Conservation (phyloP, 2,797 vertebrate genomes). For the Sebastes jordani region DNA sequence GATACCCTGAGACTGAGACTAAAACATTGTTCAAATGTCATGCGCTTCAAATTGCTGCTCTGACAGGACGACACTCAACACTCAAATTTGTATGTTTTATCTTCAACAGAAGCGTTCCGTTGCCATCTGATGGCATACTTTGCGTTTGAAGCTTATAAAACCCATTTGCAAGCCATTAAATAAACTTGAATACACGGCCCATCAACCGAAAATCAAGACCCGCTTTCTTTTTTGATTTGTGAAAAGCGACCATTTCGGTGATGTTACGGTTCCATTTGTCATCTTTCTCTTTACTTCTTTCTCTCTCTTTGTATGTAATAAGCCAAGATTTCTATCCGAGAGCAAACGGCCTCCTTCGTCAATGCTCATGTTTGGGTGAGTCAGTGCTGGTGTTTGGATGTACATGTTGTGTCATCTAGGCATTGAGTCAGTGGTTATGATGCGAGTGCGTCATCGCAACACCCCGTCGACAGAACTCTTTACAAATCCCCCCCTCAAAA, state of each 20-base stretch:
- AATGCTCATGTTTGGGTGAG: constrained; percentile 8
- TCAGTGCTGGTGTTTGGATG: background rate
- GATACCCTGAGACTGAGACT: background rate
- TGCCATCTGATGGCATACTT: background rate
- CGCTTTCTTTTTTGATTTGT: background rate
- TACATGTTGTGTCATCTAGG: background rate
- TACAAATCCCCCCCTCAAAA: background rate
- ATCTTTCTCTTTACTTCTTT: background rate
- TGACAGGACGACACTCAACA: background rate
- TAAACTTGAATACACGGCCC: background rate
- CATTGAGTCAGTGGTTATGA: constrained; percentile 12
- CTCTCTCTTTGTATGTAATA: background rate
- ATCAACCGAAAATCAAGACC: background rate
- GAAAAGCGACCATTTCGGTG: background rate
- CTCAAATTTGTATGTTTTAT: background rate
- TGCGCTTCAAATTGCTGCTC: background rate
- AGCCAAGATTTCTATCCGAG: background rate
- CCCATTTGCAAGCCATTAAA: background rate
- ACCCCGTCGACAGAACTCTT: background rate
- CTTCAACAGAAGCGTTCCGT: background rate
- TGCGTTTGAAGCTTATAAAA: background rate
- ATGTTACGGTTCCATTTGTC: background rate
- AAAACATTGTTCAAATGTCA: background rate
- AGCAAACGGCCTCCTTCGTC: constrained; percentile 16
- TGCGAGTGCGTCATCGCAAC: background rate